Conservation (phyloP, 2,113 vertebrate genomes). For the Electrona antarctica region DNA sequence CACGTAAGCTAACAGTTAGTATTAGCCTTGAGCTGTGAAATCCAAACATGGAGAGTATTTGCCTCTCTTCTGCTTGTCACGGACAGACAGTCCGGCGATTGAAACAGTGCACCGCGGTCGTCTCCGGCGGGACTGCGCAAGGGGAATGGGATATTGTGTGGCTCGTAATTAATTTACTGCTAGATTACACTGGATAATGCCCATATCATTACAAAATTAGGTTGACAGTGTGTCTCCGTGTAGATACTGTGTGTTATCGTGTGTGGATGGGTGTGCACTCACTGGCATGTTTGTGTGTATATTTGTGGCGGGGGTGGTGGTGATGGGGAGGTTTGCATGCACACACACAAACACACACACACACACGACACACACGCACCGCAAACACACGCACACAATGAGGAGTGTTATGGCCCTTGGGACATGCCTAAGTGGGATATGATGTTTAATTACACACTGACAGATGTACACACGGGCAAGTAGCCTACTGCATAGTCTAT, state of each 20-base stretch:
- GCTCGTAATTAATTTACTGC: constrained; percentile 79
- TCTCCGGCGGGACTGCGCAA: constrained; percentile 53
- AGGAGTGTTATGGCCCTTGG: constrained; percentile 50
- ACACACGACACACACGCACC: too few species aligned
- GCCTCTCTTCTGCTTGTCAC: not conserved
- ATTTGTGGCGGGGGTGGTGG: constrained; percentile 24
- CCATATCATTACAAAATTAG: constrained; percentile 75
- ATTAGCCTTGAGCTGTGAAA: not conserved
- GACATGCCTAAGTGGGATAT: constrained; percentile 60
- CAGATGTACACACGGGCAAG: constrained; percentile 63
- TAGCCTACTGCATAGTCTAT: constrained; percentile 51
- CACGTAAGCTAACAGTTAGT: not conserved
- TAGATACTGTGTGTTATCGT: constrained; percentile 44
- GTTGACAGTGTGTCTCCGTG: constrained; percentile 56
- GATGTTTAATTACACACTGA: constrained; percentile 70
- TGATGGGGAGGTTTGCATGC: not conserved
- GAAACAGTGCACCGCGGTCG: constrained; percentile 32
- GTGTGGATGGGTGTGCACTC: constrained; percentile 25
- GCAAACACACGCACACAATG: constrained; percentile 17
- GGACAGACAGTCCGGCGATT: constrained; percentile 7
- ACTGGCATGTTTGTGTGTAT: constrained; percentile 32
- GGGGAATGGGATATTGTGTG: constrained; percentile 55
- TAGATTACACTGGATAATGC: constrained; percentile 76
- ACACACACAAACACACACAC: not conserved
- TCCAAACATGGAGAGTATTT: not conserved